Evolutionary conservation across 2,113 vertebrate genomes (phyloP), one percentile per base, ranked within the genome.

Genomic region (Cheirogaleus medius): DNA sequence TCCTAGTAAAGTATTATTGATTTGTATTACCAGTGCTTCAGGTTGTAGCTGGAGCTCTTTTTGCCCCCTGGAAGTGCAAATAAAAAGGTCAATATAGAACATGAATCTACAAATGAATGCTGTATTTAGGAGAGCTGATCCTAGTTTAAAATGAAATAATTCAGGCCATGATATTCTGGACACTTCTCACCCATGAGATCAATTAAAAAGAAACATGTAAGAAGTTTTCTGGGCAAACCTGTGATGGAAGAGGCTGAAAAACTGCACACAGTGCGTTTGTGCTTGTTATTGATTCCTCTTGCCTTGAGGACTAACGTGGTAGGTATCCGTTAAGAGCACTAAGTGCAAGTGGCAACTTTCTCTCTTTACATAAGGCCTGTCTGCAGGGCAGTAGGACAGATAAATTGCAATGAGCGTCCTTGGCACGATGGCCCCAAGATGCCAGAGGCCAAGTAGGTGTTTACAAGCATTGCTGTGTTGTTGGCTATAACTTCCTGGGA

Each of bases 11-110:
- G 64, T 27, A 29, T 47, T 77, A 77, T 39, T 63, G 63, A 64
- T 84, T 90, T 92, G 42, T 68, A 20, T 54, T 23, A 56, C 42
- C 27, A 23, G 18, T n/a, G 25, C 76, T 85, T 52, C 34, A 47
- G 34, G 56, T 52, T 90, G 64, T 23, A 77, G 47, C 32, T 25
- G 11, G 27, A 94, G 63, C 10, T 60, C 25, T 80, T 56, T 56
- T 63, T 60, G 34, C 12, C 66, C 81, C 32, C 78, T 95, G 66
- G 47, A 94, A 86, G 74, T 47, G 18, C 54, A 77, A 81, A 94
- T 54, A 54, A 58, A 91, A 95, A 88, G 66, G 69, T 90, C 77
- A 77, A 0, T 18, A 39, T 34, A 37, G 58, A 73, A 11, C 21
- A 69, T 10, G 82, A 68, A 42, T 85, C 39, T 85, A 23, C 34